A percentile compares a stretch with the other conserved stretches of the same genome.
phyloP scores from a whole-genome alignment of 2,113 vertebrate genomes.

The Bambusicola thoracicus region DNA sequence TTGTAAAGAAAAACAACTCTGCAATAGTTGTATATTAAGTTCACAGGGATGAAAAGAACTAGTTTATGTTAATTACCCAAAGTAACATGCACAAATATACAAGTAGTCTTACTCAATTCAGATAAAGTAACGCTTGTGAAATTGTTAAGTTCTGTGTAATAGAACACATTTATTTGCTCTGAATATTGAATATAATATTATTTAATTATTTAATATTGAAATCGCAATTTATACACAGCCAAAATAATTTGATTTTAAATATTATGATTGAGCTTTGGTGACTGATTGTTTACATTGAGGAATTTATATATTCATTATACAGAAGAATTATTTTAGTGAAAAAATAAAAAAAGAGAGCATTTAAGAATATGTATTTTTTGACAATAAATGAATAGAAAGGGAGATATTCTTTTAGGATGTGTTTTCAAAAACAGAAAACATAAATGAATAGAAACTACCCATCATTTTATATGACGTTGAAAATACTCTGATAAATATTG shows the following conservation, averaged over 20 bases:
- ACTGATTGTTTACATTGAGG: background rate
- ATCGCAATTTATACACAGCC: background rate
- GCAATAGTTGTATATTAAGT: background rate
- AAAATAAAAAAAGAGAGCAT: background rate
- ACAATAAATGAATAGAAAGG: background rate
- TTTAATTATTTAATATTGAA: background rate
- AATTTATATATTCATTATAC: background rate
- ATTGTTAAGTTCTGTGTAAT: background rate
- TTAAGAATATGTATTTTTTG: background rate
- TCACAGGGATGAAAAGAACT: background rate
- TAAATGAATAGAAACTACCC: background rate
- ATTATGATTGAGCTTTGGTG: background rate
- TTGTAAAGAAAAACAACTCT: background rate
- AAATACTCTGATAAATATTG: background rate
- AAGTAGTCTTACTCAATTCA: background rate
- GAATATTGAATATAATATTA: background rate
- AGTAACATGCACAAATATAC: background rate
- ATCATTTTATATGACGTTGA: background rate
- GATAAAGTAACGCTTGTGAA: background rate
- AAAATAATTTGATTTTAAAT: background rate
- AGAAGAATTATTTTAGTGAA: background rate
- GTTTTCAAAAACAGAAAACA: background rate
- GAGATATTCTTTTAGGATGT: rapidly evolving
- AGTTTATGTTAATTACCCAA: background rate
- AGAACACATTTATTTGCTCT: background rate